Percentiles rank a stretch among this genome's conserved stretches.
Conservation (phyloP, 1,140 invertebrate species). For the Macrostomum lignano region DNA sequence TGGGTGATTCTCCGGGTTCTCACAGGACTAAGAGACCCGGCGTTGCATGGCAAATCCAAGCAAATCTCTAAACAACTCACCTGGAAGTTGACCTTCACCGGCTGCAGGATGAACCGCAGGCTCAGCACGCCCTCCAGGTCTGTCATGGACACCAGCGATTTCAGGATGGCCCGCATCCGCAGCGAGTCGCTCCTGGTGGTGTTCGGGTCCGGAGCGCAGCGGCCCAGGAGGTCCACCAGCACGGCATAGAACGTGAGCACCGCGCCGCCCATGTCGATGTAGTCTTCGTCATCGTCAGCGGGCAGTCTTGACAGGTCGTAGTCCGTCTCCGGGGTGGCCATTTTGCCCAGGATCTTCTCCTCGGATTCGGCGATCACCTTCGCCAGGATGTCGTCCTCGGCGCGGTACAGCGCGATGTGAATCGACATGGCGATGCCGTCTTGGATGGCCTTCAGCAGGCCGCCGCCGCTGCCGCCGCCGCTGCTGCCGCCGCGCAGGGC, state of each 20-base stretch:
- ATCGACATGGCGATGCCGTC: constrained; percentile 58
- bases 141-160: constrained; percentile 78
- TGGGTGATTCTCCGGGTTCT: too few species aligned
- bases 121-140: constrained; percentile 87
- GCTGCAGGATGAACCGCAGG: constrained; percentile 42
- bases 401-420: too few species aligned
- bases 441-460: constrained; percentile 70
- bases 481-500: constrained; percentile 53
- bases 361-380: too few species aligned
- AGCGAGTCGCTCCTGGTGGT: constrained; percentile 81
- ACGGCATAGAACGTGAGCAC: constrained; percentile 94
- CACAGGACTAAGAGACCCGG: too few species aligned
- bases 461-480: constrained; percentile 44
- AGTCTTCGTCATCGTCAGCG: constrained; percentile 86
- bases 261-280: constrained; percentile 88
- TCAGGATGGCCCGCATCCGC: constrained; percentile 76
- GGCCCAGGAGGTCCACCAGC: constrained; percentile 70
- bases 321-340: too few species aligned
- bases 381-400: too few species aligned
- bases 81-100: constrained; percentile 10
- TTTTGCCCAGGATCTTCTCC: too few species aligned
- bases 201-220: constrained; percentile 77
- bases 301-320: constrained; percentile 39
- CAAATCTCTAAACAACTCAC: not conserved
- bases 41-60: too few species aligned